Conservation (phyloP, 2,888 invertebrate species). For the Tenthredo livida region DNA sequence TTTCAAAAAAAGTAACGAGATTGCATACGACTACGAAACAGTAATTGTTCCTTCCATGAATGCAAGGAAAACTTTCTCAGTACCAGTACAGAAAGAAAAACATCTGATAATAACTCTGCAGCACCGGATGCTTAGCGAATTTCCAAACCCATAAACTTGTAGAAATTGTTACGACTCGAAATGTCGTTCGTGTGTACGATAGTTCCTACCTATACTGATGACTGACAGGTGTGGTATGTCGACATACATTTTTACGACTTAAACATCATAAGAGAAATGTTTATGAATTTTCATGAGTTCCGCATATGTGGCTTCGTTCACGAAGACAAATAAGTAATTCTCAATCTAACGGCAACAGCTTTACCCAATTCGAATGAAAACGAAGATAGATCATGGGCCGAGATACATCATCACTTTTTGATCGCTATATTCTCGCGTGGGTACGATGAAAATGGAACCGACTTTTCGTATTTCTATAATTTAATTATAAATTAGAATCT, state of each 20-base stretch:
- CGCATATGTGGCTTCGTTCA: not conserved
- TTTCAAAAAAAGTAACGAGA: not conserved
- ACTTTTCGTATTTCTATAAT: not conserved
- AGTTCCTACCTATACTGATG: slow-evolving; percentile 17
- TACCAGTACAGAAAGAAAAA: not conserved
- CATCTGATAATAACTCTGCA: not conserved
- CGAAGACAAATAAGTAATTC: not conserved
- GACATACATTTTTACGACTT: slow-evolving; percentile 38
- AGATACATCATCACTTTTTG: not conserved
- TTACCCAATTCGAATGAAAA: not conserved
- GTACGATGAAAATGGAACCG: not conserved
- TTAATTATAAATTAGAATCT: not conserved
- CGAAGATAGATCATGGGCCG: not conserved
- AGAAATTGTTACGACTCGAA: slow-evolving; percentile 28
- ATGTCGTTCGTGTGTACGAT: slow-evolving; percentile 17
- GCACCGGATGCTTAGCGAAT: not conserved
- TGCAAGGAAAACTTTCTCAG: not conserved
- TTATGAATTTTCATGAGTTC: slow-evolving; percentile 40
- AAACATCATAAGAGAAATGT: slow-evolving; percentile 35
- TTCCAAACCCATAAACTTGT: slow-evolving; percentile 45
- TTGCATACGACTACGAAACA: not conserved
- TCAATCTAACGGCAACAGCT: not conserved
- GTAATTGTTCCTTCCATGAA: not conserved
- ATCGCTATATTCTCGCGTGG: not conserved
- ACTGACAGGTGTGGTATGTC: slow-evolving; percentile 47